Evolutionary conservation across 2,888 invertebrate species (phyloP).

Genomic region (Physocephala rufipes): DNA sequence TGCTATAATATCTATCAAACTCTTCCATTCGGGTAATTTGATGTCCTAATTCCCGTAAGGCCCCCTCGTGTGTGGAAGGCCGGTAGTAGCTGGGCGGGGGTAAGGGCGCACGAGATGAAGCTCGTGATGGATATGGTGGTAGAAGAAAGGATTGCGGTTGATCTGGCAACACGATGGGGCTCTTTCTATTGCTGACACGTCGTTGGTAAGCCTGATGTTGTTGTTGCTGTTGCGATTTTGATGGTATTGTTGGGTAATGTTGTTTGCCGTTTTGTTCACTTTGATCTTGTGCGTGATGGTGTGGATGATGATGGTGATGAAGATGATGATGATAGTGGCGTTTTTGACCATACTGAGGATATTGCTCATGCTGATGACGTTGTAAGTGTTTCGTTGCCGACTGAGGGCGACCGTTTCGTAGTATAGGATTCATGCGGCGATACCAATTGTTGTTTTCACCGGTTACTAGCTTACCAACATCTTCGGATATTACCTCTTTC

Average conservation of each 20-base stretch:
- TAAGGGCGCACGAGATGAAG: background rate
- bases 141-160: background rate
- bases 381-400: slow-evolving; percentile 11
- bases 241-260: too few species aligned
- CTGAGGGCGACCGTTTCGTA: slow-evolving; percentile 53
- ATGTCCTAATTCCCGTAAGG: slow-evolving; percentile 53
- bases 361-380: slow-evolving; percentile 15
- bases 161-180: background rate
- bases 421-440: slow-evolving; percentile 54
- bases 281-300: too few species aligned
- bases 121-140: background rate
- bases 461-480: slow-evolving; percentile 33
- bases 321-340: slow-evolving; percentile 19
- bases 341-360: slow-evolving; percentile 26
- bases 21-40: slow-evolving; percentile 60
- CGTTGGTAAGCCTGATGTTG: slow-evolving; percentile 30
- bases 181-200: background rate
- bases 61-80: slow-evolving; percentile 30
- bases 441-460: slow-evolving; percentile 51
- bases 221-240: background rate
- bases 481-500: background rate
- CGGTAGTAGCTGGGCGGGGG: slow-evolving; percentile 42
- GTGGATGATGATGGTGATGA: slow-evolving; percentile 34
- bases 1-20: slow-evolving; percentile 60
- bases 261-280: slow-evolving; percentile 24